A percentile compares a stretch with the other conserved stretches of the same genome.
phyloP scores from a whole-genome alignment of 37 sponge, comb jelly and placozoan species.

The Agelas oroides region DNA sequence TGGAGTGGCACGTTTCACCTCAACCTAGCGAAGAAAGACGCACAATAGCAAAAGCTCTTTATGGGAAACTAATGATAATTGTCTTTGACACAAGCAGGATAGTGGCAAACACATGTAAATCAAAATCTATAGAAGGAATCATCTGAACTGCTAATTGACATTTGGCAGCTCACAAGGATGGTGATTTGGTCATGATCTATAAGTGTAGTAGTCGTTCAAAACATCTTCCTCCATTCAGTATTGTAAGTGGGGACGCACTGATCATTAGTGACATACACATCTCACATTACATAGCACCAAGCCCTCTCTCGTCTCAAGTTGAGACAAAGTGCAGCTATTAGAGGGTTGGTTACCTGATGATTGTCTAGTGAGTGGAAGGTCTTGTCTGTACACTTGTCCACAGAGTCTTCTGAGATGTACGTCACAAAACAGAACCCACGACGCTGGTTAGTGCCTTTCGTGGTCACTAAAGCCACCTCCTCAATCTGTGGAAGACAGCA shows the following conservation, averaged over 20 bases:
- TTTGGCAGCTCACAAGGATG: too few species aligned
- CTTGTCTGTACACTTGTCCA: constrained; percentile 58
- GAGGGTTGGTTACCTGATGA: constrained; percentile 33
- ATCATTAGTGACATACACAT: too few species aligned
- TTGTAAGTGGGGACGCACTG: too few species aligned
- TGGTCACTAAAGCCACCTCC: constrained; percentile 79
- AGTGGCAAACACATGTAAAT: too few species aligned
- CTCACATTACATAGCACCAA: background rate
- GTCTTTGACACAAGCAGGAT: too few species aligned
- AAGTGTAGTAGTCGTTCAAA: too few species aligned
- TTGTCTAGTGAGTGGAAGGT: constrained; percentile 50
- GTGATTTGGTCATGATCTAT: too few species aligned
- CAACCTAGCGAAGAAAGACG: constrained; percentile 45
- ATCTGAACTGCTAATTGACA: too few species aligned
- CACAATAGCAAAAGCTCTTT: too few species aligned
- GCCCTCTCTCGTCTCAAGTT: background rate
- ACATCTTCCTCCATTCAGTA: too few species aligned
- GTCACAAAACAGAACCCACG: constrained; percentile 83
- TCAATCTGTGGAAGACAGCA: constrained; percentile 64
- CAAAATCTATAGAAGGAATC: too few species aligned
- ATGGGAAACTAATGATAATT: too few species aligned
- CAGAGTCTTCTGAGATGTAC: constrained; percentile 56
- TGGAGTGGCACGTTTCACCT: constrained; percentile 81
- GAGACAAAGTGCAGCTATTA: background rate
- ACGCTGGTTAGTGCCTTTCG: constrained; percentile 51